phyloP scores from a whole-genome alignment of 2,888 invertebrate genomes.

The Cetonia aurata region DNA sequence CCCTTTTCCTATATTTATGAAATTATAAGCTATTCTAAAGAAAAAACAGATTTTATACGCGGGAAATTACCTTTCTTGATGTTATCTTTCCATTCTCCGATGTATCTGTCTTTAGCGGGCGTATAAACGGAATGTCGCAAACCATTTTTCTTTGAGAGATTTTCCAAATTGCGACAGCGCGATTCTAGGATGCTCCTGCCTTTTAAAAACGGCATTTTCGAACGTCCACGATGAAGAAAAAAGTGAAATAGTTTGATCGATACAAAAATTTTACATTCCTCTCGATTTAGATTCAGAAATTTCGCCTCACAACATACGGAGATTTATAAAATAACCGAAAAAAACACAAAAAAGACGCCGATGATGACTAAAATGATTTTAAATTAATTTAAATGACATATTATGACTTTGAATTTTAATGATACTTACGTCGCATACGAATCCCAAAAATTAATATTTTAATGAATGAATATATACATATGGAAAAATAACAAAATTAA shows the following conservation, averaged over 20 bases:
- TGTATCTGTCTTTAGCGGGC: conserved; percentile 69
- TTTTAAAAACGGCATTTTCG: conserved; percentile 55
- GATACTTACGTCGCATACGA: neutral
- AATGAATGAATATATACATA: neutral
- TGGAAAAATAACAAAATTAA: neutral
- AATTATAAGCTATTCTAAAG: neutral
- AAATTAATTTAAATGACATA: neutral
- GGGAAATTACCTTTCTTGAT: conserved; percentile 61
- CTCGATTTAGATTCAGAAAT: conserved; percentile 11
- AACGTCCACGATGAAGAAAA: neutral
- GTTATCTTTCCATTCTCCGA: conserved; percentile 74
- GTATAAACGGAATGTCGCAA: conserved; percentile 71
- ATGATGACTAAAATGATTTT: conserved; percentile 5
- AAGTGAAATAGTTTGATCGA: conserved; percentile 44
- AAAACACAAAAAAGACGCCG: neutral
- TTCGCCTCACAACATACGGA: neutral
- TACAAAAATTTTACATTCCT: conserved; percentile 31
- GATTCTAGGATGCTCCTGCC: conserved; percentile 49
- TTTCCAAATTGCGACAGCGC: conserved; percentile 64
- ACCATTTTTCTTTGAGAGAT: conserved; percentile 70
- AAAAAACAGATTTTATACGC: no score
- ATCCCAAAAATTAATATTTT: neutral
- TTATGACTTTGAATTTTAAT: neutral
- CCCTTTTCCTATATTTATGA: conserved; percentile 68
- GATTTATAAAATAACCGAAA: conserved; percentile 1